These are phyloP conservation scores for Taphrorychus bicolor DNA, from an alignment of 2,888 invertebrate species.

Conservation along the genomic window DNA sequence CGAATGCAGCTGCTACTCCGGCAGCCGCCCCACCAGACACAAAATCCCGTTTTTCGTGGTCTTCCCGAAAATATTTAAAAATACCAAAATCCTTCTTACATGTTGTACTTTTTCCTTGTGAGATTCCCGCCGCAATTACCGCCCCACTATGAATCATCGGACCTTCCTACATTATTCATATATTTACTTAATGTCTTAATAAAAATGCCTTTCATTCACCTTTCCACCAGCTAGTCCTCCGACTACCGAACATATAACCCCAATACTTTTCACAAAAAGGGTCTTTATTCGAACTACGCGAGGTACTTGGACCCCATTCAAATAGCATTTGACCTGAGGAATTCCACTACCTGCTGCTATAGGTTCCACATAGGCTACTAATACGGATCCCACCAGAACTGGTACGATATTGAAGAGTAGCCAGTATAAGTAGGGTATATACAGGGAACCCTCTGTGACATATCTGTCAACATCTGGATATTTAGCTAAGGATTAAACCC, in stretches of 20 bases:
- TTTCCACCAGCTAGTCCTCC: constrained; percentile 97
- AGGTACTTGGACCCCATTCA: constrained; percentile 96
- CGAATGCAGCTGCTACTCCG: constrained; percentile 98
- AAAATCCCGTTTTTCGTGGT: constrained; percentile 98
- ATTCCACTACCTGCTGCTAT: constrained; percentile 97
- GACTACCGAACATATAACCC: constrained; percentile 92
- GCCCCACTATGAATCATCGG: constrained; percentile 99
- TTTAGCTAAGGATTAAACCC: neutral
- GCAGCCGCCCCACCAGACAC: constrained; percentile 97
- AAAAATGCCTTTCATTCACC: constrained; percentile 61
- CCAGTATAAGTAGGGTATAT: constrained; percentile 85
- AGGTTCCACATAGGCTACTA: constrained; percentile 90
- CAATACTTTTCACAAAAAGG: constrained; percentile 86
- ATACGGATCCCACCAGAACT: constrained; percentile 81
- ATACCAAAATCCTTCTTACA: constrained; percentile 80
- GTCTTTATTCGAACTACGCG: constrained; percentile 94
- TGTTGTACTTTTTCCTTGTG: constrained; percentile 93
- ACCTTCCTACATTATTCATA: constrained; percentile 75
- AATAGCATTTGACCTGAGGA: constrained; percentile 97
- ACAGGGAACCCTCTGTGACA: constrained; percentile 74
- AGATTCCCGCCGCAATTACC: constrained; percentile 95
- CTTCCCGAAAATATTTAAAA: constrained; percentile 92
- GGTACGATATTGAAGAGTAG: constrained; percentile 79
- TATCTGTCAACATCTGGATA: constrained; percentile 79
- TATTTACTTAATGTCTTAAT: neutral